Evolutionary conservation across 2,797 vertebrate genomes (phyloP).

Genomic region (Anas acuta): DNA sequence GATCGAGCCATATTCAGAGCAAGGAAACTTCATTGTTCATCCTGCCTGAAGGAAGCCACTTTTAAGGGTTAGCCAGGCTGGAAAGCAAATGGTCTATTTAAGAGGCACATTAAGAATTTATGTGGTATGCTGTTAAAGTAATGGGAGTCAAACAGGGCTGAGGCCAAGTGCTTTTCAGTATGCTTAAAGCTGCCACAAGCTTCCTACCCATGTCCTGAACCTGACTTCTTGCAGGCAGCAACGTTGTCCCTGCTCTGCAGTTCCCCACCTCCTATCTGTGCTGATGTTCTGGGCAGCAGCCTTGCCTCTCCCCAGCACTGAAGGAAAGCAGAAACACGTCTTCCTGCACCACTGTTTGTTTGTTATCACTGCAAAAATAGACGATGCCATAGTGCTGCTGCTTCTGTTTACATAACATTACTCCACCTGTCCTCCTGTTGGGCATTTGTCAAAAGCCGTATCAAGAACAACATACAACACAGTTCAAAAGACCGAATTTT

Average conservation of each 20-base stretch:
- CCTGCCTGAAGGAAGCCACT: not conserved
- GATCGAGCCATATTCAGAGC: not conserved
- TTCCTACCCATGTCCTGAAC: no score
- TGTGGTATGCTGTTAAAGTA: not conserved
- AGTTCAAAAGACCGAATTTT: not conserved
- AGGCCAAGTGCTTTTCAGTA: not conserved
- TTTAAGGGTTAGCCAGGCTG: not conserved
- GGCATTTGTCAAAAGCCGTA: not conserved
- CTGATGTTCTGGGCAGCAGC: not conserved
- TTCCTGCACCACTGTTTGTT: not conserved
- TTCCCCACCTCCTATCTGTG: not conserved
- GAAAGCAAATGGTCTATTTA: not conserved
- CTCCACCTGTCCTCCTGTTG: not conserved
- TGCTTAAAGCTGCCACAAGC: no score
- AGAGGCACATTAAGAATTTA: not conserved
- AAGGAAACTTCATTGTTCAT: not conserved
- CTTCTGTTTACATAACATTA: not conserved
- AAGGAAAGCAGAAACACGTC: not conserved
- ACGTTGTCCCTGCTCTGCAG: not conserved
- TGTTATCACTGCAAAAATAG: not conserved
- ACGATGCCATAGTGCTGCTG: not conserved
- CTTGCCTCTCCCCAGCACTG: rapidly evolving
- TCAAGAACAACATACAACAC: not conserved
- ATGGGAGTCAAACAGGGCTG: not conserved
- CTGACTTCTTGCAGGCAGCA: not conserved